Evolutionary conservation across 1,140 invertebrate genomes (phyloP), one percentile per base, ranked within the genome.

Genomic region (Patella vulgata): DNA sequence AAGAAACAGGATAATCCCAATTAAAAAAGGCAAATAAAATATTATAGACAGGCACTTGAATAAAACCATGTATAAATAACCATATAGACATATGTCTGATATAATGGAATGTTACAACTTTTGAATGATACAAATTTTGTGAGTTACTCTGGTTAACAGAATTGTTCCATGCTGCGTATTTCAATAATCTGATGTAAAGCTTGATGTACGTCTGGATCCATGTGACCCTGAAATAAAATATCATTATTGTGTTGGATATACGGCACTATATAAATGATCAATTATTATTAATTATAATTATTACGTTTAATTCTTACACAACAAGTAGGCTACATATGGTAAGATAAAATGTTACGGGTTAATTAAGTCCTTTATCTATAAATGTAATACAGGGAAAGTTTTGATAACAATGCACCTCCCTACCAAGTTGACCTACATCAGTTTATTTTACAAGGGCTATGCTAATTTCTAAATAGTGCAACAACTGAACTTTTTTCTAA

Each of bases 91-190:
- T 44, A 44, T 6, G 42, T 44, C 6, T 44, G 42, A 44, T n/a
- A 23, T 44, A 19, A 44, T 23, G n/a, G n/a, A 3, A 44, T 12
- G 42, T 19, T 44, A 23, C 12, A 23, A 44, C n/a, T n/a, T n/a
- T n/a, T n/a, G n/a, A n/a, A n/a, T n/a, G n/a, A n/a, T n/a, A n/a
- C n/a, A n/a, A n/a, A n/a, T n/a, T n/a, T n/a, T n/a, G n/a, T n/a
- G n/a, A n/a, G n/a, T n/a, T n/a, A n/a, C n/a, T n/a, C n/a, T n/a
- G n/a, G 39, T 73, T 54, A 81, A 55, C 79, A 81, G 56, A 71
- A 81, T 54, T 81, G 73, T 59, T 81, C 79, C 70, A 75, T 78
- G 51, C 77, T 79, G 12, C 80, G 66, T 42, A 80, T 70, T 47
- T 77, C 73, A 43, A 82, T 77, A 27, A 82, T 80, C 44, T 73